These are phyloP conservation scores for Melitaea athalia DNA, from an alignment of 2,888 invertebrate species.

Conservation along the genomic window DNA sequence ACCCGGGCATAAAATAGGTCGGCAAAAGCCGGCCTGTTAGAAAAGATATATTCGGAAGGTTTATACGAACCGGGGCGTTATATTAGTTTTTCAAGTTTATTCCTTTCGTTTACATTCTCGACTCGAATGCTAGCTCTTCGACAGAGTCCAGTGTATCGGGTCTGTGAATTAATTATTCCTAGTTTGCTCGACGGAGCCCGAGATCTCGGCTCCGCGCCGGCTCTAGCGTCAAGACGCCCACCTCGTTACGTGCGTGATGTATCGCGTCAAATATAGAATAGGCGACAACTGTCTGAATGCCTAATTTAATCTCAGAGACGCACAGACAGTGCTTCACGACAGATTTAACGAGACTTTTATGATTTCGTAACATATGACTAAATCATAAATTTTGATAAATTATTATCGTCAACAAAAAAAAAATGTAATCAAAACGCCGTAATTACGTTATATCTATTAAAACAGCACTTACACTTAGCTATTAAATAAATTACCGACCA, in stretches of 20 bases:
- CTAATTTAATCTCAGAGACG: conserved; percentile 25
- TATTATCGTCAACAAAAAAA: neutral
- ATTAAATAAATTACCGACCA: conserved; percentile 4
- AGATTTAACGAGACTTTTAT: conserved; percentile 2
- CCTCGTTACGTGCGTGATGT: conserved; percentile 52
- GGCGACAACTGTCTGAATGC: conserved; percentile 34
- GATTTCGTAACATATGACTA: conserved; percentile 5
- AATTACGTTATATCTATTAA: conserved; percentile 3
- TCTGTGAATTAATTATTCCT: conserved; percentile 9
- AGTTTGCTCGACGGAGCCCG: conserved; percentile 12
- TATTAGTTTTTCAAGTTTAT: neutral
- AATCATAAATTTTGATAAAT: conserved; percentile 3
- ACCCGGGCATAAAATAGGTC: conserved; percentile 37
- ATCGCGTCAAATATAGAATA: conserved; percentile 47
- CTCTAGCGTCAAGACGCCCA: conserved; percentile 46
- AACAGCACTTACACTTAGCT: conserved; percentile 2
- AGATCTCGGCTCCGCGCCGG: conserved; percentile 6
- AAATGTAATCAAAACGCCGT: neutral
- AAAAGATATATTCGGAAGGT: conserved; percentile 40
- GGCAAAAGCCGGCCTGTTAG: conserved; percentile 44
- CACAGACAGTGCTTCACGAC: conserved; percentile 1
- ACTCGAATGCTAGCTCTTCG: neutral
- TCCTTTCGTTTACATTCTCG: neutral
- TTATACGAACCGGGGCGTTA: conserved; percentile 1
- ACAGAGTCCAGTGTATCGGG: neutral